phyloP scores from a whole-genome alignment of 2,797 vertebrate genomes.

The Lacerta viridis region DNA sequence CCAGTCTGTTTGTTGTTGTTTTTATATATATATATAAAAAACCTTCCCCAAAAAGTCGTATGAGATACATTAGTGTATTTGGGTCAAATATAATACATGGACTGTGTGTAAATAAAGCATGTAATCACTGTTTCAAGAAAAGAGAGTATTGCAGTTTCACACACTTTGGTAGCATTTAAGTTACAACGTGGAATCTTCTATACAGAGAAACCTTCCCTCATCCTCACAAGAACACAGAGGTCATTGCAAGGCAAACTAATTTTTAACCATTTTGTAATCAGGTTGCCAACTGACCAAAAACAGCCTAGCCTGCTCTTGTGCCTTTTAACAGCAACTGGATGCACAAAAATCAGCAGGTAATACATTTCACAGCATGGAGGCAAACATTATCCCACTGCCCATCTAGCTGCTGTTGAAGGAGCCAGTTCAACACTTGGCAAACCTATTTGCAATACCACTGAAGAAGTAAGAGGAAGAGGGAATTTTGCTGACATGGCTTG shows the following conservation, averaged over 20 bases:
- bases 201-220: slow-evolving; percentile 20
- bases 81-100: slow-evolving; percentile 68
- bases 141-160: slow-evolving; percentile 60
- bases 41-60: slow-evolving; percentile 50
- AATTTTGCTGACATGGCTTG: slow-evolving; percentile 2
- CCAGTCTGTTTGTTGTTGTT: slow-evolving; percentile 24
- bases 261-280: background rate
- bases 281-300: background rate
- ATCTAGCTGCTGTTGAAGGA: slow-evolving; percentile 37
- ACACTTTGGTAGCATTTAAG: slow-evolving; percentile 43
- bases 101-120: slow-evolving; percentile 63
- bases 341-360: slow-evolving; percentile 13
- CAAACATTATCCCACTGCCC: background rate
- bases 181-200: slow-evolving; percentile 28
- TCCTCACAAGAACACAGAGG: slow-evolving; percentile 30
- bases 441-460: slow-evolving; percentile 20
- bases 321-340: slow-evolving; percentile 40
- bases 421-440: slow-evolving; percentile 40
- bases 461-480: background rate
- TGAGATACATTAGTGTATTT: slow-evolving; percentile 60
- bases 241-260: slow-evolving; percentile 29
- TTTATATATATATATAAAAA: background rate
- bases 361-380: slow-evolving; percentile 6
- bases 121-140: slow-evolving; percentile 63
- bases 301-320: background rate